Evolutionary conservation across 2,113 vertebrate species (phyloP), one percentile per base, ranked within the genome.

Genomic region (Puffinus mauretanicus): DNA sequence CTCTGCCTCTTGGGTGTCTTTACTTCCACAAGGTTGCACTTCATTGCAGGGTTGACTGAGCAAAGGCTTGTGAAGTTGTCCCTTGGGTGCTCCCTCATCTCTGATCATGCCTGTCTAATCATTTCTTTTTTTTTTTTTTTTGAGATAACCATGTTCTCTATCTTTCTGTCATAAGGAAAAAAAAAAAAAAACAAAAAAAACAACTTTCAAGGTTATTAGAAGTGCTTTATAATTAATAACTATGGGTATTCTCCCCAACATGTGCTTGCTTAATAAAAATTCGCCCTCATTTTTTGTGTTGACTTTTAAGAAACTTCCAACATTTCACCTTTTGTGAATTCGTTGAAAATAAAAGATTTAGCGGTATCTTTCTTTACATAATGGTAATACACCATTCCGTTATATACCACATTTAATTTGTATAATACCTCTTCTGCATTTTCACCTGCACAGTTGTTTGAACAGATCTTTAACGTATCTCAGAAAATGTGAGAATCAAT

Each of bases 11-110:
- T 0, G 27, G 96, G 96, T 69, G 49, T 82, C 93, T 95, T 98
- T 95, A 86, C 82, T 98, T 98, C 97, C 91, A 95, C 94, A 52
- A 90, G 90, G 76, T 85, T 97, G 97, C 93, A 60, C 91, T 93
- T 86, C 61, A 54, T 27, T 71, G 87, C 70, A 97, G 18, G 82
- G 90, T 9, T 97, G 90, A 95, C 97, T 97, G 96, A 97, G 85
- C 92, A 91, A 75, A 84, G 66, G 78, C 88, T 96, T 91, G 60
- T 21, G 42, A 96, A 94, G 88, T 9, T 80, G 92, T 96, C 97
- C 82, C 96, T 38, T 86, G 90, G 96, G 95, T 96, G 90, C 88
- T 96, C 94, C 96, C 58, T 93, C 40, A 71, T 94, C 86, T 97
- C 94, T 15, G 11, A 96, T 93, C 92, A 80, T 88, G 82, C 84